Evolutionary conservation across 2,797 vertebrate species (phyloP), one percentile per base, ranked within the genome.

Genomic region (Esox lucius): DNA sequence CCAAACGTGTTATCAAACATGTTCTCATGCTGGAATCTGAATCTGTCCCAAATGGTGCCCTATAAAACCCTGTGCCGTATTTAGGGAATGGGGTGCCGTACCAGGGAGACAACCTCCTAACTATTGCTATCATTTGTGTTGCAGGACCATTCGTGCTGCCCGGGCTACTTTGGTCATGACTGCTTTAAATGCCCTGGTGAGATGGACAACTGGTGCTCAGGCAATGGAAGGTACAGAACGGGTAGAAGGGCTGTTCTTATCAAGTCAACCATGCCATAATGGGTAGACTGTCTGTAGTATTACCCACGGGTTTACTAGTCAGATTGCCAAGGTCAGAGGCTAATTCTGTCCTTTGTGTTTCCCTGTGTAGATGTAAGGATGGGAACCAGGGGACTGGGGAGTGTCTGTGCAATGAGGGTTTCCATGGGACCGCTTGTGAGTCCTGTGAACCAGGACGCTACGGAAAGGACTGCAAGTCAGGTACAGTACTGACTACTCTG

Each of bases 401-500:
- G 83, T 99, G 98, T 84, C 94, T 75, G 0, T 99, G 98, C 88
- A 94, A 92, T 0, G 96, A 98, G 87, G 97, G 97, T 4, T 99
- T 97, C 88, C 96, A 98, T 0, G 98, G 98, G 56, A 97, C 95
- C 0, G 94, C 95, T 4, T 99, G 98, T 1, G 98, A 99, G 82
- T 95, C 94, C 90, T 99, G 98, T 35, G 96, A 98, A 80, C 94
- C 96, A 22, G 98, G 97, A 49, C 93, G 96, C 82, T 98, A 95
- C 0, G 96, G 97, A 67, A 76, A 89, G 68, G 93, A 94, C 90
- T 99, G 97, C 89, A 89, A 90, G 33, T 90, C 94, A 88, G 95
- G 97, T 98, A 62, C 4, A 35, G 19, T 19, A 31, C 33, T 42
- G 33, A 72, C 31, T 12, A 15, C 56, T n/a, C 19, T 51, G 16